Evolutionary conservation across 2,797 vertebrate species (phyloP), one percentile per base, ranked within the genome.

Genomic region (Otolemur crassicaudatus): DNA sequence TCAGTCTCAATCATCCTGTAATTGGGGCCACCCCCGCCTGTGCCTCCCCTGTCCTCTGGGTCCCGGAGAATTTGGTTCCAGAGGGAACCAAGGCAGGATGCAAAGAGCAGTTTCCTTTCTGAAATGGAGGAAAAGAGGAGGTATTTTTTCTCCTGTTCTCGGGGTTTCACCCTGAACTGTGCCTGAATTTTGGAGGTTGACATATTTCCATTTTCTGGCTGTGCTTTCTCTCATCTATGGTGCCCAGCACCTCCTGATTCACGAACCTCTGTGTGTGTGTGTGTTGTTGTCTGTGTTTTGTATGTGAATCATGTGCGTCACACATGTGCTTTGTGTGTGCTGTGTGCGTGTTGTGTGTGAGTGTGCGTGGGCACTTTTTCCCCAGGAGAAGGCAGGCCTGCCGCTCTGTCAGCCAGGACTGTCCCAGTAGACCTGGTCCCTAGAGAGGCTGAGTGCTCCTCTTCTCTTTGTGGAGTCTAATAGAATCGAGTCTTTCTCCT

Each of bases 371-470:
- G 34, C 5, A 6, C 20, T 40, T 3, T 77, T 16, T 25, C 27
- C 19, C 63, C 31, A 0, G 1, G 58, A 58, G 60, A 80, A 94
- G 83, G 72, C 53, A 94, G 87, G 17, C 17, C 49, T 10, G 3
- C 80, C 8, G 0, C 23, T 10, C 7, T 7, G 2, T 37, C 8
- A 9, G 19, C 19, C 12, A 3, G 0, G 0, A 19, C 22, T 63
- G 40, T 22, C 49, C 56, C 70, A 20, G 31, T n/a, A 19, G 46
- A 73, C 77, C n/a, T 37, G 22, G 60, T 81, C 70, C n/a, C 29
- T 1, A 16, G 37, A 79, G 27, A 27, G 23, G 10, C 37, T 56
- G 31, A 11, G 5, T 34, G 34, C n/a, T 23, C 46, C 20, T 20
- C 31, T 60, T 56, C 86, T 61, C 58, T 73, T 87, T 67, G 67